A percentile compares a stretch with the other conserved stretches of the same genome.
These are phyloP conservation scores for Leucania comma DNA, from an alignment of 2,888 invertebrate species.

Conservation along the genomic window DNA sequence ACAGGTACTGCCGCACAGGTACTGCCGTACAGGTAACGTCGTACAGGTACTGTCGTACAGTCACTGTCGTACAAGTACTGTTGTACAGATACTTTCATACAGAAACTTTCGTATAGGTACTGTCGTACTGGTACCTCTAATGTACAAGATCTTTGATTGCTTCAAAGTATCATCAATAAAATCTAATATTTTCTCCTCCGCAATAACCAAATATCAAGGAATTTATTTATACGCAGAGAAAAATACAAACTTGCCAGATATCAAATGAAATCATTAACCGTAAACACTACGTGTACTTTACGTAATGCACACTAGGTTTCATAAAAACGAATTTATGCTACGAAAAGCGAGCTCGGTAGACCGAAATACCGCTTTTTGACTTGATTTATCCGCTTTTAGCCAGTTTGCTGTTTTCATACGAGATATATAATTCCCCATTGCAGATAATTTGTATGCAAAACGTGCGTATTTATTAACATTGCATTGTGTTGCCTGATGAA, in stretches of 20 bases:
- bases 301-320: conserved; percentile 43
- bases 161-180: too few species aligned
- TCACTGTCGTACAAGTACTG: too few species aligned
- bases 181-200: neutral
- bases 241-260: conserved; percentile 6
- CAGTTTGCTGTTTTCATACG: conserved; percentile 43
- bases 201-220: neutral
- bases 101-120: too few species aligned
- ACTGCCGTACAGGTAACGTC: too few species aligned
- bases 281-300: conserved; percentile 37
- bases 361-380: conserved; percentile 67
- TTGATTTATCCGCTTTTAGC: conserved; percentile 67
- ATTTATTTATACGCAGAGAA: neutral
- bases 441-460: conserved; percentile 60
- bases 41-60: too few species aligned
- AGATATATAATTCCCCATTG: conserved; percentile 52
- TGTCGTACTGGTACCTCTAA: too few species aligned
- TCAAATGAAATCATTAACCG: conserved; percentile 41
- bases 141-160: too few species aligned
- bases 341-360: conserved; percentile 61
- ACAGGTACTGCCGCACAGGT: too few species aligned
- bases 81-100: too few species aligned
- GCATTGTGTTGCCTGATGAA: conserved; percentile 22
- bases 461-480: conserved; percentile 43
- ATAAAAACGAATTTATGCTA: conserved; percentile 66